phyloP scores from a whole-genome alignment of 2,888 invertebrate species.

The Salticus scenicus region DNA sequence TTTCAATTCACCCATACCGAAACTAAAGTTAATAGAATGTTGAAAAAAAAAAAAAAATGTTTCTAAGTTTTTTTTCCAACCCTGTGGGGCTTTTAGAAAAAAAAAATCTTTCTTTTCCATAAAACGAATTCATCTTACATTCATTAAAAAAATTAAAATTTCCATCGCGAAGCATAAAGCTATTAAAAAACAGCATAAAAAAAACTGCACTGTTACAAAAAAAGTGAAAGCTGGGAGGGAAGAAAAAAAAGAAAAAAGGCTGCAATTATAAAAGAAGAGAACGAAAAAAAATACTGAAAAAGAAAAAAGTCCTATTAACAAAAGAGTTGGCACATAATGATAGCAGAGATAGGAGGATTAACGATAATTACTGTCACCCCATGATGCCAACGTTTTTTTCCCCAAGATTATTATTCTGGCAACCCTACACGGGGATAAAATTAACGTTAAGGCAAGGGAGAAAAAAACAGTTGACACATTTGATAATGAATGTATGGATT shows the following conservation, averaged over 20 bases:
- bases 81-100: constrained; percentile 5
- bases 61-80: neutral
- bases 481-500: constrained; percentile 69
- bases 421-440: constrained; percentile 42
- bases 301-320: constrained; percentile 67
- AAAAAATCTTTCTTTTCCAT: constrained; percentile 8
- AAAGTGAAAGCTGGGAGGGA: constrained; percentile 27
- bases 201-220: constrained; percentile 42
- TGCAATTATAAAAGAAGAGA: constrained; percentile 55
- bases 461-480: constrained; percentile 56
- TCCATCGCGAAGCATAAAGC: constrained; percentile 35
- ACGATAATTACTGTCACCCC: constrained; percentile 68
- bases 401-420: constrained; percentile 43
- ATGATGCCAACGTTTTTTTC: constrained; percentile 49
- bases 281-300: too few relatives aligned
- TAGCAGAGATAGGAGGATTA: constrained; percentile 63
- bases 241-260: constrained; percentile 31
- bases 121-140: constrained; percentile 45
- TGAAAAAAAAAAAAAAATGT: neutral
- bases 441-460: constrained; percentile 39
- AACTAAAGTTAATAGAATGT: constrained; percentile 51
- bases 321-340: constrained; percentile 65
- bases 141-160: constrained; percentile 60
- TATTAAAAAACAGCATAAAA: constrained; percentile 32
- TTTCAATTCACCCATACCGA: neutral